Conservation (phyloP, 35 echinoderm and acorn worm genomes). For the Patiria miniata region DNA sequence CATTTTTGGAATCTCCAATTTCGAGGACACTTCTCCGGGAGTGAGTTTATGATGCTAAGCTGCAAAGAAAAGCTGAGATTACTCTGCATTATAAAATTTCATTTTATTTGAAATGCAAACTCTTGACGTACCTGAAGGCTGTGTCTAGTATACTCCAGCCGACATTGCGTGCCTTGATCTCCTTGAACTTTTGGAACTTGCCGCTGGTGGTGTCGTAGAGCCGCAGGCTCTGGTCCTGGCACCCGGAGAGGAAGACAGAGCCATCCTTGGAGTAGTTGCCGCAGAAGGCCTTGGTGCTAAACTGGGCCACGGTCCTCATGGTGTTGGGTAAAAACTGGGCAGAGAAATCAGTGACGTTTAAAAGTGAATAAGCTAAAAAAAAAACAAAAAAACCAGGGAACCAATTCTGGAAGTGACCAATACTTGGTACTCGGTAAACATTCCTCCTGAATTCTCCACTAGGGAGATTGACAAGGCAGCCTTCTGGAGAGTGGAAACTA, state of each 20-base stretch:
- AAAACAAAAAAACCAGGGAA: constrained; percentile 11
- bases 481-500: no score
- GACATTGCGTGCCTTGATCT: constrained; percentile 81
- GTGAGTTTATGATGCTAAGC: no score
- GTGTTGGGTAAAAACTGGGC: constrained; percentile 85
- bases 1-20: no score
- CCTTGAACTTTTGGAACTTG: constrained; percentile 69
- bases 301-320: constrained; percentile 36
- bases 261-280: constrained; percentile 94
- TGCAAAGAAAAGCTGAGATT: no score
- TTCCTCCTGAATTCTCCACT: no score
- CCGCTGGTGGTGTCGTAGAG: constrained; percentile 74
- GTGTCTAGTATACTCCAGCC: constrained; percentile 98
- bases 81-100: no score
- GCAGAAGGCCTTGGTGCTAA: constrained; percentile 83
- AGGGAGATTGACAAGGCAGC: neutral
- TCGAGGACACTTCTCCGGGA: no score
- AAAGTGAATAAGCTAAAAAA: neutral
- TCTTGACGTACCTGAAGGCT: constrained; percentile 76
- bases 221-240: constrained; percentile 88
- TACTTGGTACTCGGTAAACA: no score
- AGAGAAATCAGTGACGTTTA: neutral
- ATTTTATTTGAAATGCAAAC: no score
- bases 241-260: constrained; percentile 87
- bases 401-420: neutral